Evolutionary conservation across 2,113 vertebrate genomes (phyloP), one percentile per base, ranked within the genome.

Genomic region (Aspidoscelis tigris): DNA sequence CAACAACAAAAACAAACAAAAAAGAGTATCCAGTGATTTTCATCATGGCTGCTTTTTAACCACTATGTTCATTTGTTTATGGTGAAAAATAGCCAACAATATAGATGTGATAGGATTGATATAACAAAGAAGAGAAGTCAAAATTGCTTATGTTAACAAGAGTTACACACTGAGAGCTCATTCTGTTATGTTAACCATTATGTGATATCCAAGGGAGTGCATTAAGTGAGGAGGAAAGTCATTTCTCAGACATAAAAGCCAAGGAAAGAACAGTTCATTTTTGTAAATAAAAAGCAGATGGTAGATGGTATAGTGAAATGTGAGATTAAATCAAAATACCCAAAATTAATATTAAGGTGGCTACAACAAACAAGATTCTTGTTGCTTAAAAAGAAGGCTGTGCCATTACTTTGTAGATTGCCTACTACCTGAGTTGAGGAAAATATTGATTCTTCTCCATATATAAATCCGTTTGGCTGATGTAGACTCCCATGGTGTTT

Each of bases 51-150:
- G 0, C 55, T 84, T 7, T 33, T 75, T 72, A 82, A 66, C 68
- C 47, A 89, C 78, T 84, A 85, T 55, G 9, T 0, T 76, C 24
- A 21, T 70, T 58, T 61, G 2, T 20, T 55, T 71, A 58, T 61
- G 3, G n/a, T 69, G 26, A 43, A 74, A 85, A 70, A 84, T 55
- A 5, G 61, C 65, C 61, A 66, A 70, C 50, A 61, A 26, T 47
- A 84, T 26, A 71, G 75, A 70, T 84, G 75, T 77, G 75, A 70
- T 61, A 61, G 41, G 22, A 85, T 84, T 83, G 2, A 80, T 61
- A n/a, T 87, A 77, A 86, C 61, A 61, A 86, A 81, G 53, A 82
- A 55, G 4, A 80, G 73, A 81, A 61, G 26, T 53, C 33, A 24
- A 58, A 84, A 55, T 70, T 84, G 50, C 50, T 70, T 66, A 41